A percentile compares a stretch with the other conserved stretches of the same genome.
Evolutionary conservation across 2,113 vertebrate species (phyloP).

Genomic region (Chaetops frenatus): DNA sequence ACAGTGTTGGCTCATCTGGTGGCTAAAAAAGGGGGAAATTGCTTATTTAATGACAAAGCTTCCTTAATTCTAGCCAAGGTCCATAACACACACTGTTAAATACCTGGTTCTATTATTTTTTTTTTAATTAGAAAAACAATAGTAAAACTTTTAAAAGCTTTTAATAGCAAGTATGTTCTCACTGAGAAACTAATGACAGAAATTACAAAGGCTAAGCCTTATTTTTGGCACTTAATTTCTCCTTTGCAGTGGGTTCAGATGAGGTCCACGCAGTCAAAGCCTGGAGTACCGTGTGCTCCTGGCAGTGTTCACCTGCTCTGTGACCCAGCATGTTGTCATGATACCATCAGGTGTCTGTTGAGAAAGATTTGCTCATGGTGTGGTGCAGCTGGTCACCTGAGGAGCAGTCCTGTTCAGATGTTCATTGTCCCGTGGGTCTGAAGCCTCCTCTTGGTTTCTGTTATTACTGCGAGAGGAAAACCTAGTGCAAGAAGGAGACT

Average conservation of each 20-base stretch:
- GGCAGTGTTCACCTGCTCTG: not conserved
- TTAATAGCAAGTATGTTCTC: not conserved
- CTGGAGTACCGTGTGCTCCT: accelerated
- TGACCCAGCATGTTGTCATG: accelerated
- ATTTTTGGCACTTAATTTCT: accelerated
- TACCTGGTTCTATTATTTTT: not conserved
- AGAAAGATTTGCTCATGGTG: not conserved
- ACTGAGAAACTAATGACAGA: not conserved
- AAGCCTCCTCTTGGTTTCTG: not conserved
- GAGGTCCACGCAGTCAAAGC: accelerated
- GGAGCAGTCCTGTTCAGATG: not conserved
- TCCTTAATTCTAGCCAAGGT: not conserved
- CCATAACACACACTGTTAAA: accelerated
- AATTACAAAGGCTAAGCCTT: not conserved
- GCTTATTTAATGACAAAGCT: not conserved
- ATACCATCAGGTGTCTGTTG: not conserved
- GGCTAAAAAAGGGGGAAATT: not conserved
- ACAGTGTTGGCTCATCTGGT: accelerated
- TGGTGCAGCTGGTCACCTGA: not conserved
- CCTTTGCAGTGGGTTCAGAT: not conserved
- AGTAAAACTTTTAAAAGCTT: not conserved
- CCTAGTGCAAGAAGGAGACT: too few species aligned
- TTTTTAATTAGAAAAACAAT: not conserved
- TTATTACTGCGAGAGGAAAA: not conserved
- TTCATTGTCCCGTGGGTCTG: not conserved